Conservation (phyloP, 2,797 vertebrate species). For the Luscinia megarhynchos region DNA sequence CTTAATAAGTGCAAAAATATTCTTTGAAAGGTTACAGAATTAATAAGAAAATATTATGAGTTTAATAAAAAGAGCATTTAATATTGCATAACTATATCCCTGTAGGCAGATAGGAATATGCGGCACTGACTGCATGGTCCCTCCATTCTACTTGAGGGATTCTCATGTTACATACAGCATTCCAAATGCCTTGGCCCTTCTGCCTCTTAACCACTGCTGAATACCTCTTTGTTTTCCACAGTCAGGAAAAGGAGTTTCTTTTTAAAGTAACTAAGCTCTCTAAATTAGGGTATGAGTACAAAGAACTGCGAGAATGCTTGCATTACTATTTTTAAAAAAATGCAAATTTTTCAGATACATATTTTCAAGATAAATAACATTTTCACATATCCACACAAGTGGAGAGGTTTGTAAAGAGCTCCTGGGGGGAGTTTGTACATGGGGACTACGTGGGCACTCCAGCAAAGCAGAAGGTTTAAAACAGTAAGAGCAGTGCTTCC, state of each 20-base stretch:
- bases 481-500: background rate
- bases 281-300: background rate
- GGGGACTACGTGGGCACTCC: background rate
- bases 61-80: slow-evolving; percentile 38
- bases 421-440: background rate
- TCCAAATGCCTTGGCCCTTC: slow-evolving; percentile 26
- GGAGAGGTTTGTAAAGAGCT: background rate
- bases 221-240: background rate
- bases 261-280: background rate
- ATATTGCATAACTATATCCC: background rate
- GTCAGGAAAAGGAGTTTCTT: background rate
- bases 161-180: slow-evolving; percentile 35
- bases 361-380: background rate
- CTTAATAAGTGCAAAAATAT: background rate
- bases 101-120: background rate
- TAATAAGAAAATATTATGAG: slow-evolving; percentile 31
- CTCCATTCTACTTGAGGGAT: background rate
- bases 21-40: background rate
- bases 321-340: background rate
- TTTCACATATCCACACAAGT: fast-evolving
- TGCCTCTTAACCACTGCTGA: background rate
- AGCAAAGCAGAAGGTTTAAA: background rate
- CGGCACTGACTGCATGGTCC: background rate
- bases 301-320: background rate
- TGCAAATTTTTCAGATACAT: background rate